These are phyloP conservation scores for Andrena flavipes DNA, from an alignment of 2,888 invertebrate genomes.

Conservation along the genomic window DNA sequence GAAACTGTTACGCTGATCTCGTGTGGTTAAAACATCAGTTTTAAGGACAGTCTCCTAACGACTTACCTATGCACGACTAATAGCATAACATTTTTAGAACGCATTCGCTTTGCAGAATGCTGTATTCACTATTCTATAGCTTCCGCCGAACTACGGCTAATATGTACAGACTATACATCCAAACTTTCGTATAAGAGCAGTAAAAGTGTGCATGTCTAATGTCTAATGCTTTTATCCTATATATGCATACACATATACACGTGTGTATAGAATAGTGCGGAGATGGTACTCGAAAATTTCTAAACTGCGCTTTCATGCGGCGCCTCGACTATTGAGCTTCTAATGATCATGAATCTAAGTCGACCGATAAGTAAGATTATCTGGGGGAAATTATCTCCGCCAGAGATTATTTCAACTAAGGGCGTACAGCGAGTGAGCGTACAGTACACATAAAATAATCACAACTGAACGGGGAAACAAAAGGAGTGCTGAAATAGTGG, in stretches of 20 bases:
- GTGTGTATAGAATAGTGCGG: slow-evolving; percentile 12
- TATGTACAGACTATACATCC: slow-evolving; percentile 42
- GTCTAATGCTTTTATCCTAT: slow-evolving; percentile 35
- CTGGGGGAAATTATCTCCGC: slow-evolving; percentile 30
- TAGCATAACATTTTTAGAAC: slow-evolving; percentile 22
- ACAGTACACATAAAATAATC: slow-evolving; percentile 54
- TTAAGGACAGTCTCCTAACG: slow-evolving; percentile 7
- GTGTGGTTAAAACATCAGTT: background rate
- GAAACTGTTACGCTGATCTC: slow-evolving; percentile 1
- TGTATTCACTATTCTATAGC: slow-evolving; percentile 30
- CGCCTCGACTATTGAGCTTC: slow-evolving; percentile 33
- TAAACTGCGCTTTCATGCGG: slow-evolving; percentile 35
- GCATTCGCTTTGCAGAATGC: slow-evolving; percentile 31
- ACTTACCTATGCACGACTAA: slow-evolving; percentile 51
- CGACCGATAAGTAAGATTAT: slow-evolving; percentile 28
- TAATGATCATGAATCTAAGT: slow-evolving; percentile 39
- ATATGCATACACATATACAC: slow-evolving; percentile 10
- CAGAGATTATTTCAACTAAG: slow-evolving; percentile 55
- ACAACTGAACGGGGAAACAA: slow-evolving; percentile 51
- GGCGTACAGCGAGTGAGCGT: slow-evolving; percentile 63
- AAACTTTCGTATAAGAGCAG: slow-evolving; percentile 17
- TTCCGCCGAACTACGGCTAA: slow-evolving; percentile 45
- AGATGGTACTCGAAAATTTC: slow-evolving; percentile 28
- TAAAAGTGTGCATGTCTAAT: slow-evolving; percentile 25
- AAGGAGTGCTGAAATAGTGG: slow-evolving; percentile 46